These are phyloP conservation scores for Acleris emargana DNA, from an alignment of 2,888 invertebrate species.

Conservation along the genomic window DNA sequence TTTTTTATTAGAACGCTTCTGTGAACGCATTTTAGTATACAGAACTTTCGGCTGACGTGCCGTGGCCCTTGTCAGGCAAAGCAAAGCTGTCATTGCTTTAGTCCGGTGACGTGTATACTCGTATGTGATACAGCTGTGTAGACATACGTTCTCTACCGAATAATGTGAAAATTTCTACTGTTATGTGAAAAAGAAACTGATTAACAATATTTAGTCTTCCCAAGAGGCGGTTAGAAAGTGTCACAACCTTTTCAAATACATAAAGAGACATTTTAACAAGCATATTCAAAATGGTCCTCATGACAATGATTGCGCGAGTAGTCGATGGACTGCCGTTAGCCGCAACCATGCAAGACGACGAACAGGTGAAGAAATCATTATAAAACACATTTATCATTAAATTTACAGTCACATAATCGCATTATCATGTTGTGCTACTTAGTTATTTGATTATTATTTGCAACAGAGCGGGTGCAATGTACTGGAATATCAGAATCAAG, in stretches of 20 bases:
- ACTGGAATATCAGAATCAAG: slow-evolving; percentile 99
- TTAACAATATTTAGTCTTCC: slow-evolving; percentile 45
- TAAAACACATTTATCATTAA: neutral
- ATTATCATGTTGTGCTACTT: slow-evolving; percentile 30
- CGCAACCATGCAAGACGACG: slow-evolving; percentile 99
- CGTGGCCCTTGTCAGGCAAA: slow-evolving; percentile 61
- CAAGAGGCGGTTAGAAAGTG: slow-evolving; percentile 13
- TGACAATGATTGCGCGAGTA: slow-evolving; percentile 98
- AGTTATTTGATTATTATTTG: slow-evolving; percentile 55
- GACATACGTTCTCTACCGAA: slow-evolving; percentile 46
- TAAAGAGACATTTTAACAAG: slow-evolving; percentile 42
- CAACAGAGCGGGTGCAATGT: slow-evolving; percentile 95
- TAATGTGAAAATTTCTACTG: slow-evolving; percentile 71
- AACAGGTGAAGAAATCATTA: slow-evolving; percentile 87
- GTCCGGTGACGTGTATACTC: slow-evolving; percentile 59
- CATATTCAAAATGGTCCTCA: slow-evolving; percentile 91
- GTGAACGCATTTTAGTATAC: slow-evolving; percentile 15
- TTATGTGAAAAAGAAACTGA: slow-evolving; percentile 45
- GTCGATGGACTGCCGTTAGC: slow-evolving; percentile 97
- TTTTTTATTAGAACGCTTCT: neutral
- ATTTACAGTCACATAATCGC: slow-evolving; percentile 11
- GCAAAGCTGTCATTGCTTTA: slow-evolving; percentile 8
- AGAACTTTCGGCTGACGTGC: slow-evolving; percentile 58
- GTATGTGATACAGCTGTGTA: slow-evolving; percentile 61
- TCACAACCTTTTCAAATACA: slow-evolving; percentile 1